A percentile compares a stretch with the other conserved stretches of the same genome.
These are phyloP conservation scores for Laupala kohalensis DNA, from an alignment of 1,140 invertebrate genomes.

Conservation along the genomic window DNA sequence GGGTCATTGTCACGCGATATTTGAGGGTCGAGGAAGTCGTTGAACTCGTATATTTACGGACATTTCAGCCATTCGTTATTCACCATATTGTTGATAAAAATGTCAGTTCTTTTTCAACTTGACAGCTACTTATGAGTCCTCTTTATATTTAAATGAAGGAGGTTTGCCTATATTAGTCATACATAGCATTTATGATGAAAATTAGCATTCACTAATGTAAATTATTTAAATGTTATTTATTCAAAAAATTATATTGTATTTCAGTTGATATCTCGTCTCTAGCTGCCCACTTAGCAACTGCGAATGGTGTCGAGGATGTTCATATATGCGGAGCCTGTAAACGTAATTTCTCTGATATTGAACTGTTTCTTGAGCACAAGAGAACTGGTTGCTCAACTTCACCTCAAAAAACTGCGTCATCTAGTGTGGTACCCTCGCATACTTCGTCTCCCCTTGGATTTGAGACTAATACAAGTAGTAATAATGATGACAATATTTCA, in stretches of 20 bases:
- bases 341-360: constrained; percentile 23
- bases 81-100: no score
- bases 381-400: background rate
- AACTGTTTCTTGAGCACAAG: constrained; percentile 26
- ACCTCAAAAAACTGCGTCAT: background rate
- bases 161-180: no score
- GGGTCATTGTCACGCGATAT: no score
- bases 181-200: no score
- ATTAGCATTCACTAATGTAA: no score
- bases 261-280: background rate
- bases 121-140: no score
- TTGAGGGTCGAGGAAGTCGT: no score
- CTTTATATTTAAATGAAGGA: no score
- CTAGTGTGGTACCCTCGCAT: background rate
- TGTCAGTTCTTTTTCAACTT: no score
- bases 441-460: background rate
- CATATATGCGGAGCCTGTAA: constrained; percentile 27
- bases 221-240: no score
- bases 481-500: background rate
- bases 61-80: no score
- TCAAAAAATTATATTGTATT: background rate
- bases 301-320: constrained; percentile 18
- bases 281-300: background rate
- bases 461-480: background rate
- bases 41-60: no score